Conservation (phyloP, 2,888 invertebrate genomes). For the Euproctis similis region DNA sequence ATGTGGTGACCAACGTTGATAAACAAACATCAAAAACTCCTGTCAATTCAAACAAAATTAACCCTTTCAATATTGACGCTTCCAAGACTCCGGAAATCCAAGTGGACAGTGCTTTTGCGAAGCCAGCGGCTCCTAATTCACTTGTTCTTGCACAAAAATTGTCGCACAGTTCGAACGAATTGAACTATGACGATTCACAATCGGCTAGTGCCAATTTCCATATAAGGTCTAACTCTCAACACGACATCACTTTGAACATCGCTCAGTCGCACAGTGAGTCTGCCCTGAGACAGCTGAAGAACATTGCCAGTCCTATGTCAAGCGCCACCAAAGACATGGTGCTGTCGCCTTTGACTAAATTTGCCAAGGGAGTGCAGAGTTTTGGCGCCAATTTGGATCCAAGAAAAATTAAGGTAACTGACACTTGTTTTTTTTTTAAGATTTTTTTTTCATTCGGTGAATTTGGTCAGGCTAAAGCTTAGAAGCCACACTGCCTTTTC, state of each 20-base stretch:
- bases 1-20: conserved; percentile 45
- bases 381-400: conserved; percentile 91
- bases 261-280: conserved; percentile 87
- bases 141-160: conserved; percentile 77
- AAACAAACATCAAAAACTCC: conserved; percentile 51
- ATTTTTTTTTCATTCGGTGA: too few relatives aligned
- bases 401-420: conserved; percentile 80
- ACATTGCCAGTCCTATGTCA: conserved; percentile 80
- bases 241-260: conserved; percentile 82
- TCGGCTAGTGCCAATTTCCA: conserved; percentile 40
- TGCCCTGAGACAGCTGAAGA: conserved; percentile 81
- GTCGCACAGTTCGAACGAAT: conserved; percentile 82
- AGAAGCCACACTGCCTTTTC: too few relatives aligned
- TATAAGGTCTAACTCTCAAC: conserved; percentile 77
- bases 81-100: conserved; percentile 79
- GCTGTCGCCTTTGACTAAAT: conserved; percentile 84
- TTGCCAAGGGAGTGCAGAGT: conserved; percentile 91
- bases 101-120: conserved; percentile 52
- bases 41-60: conserved; percentile 44
- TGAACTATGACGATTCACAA: conserved; percentile 60
- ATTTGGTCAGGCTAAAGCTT: too few relatives aligned
- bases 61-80: conserved; percentile 49
- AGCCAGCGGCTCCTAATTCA: conserved; percentile 70
- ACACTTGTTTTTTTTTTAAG: too few relatives aligned
- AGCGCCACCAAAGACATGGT: conserved; percentile 80